These are phyloP conservation scores for Carcinoscorpius rotundicauda DNA, from an alignment of 1,140 invertebrate genomes.

Conservation along the genomic window DNA sequence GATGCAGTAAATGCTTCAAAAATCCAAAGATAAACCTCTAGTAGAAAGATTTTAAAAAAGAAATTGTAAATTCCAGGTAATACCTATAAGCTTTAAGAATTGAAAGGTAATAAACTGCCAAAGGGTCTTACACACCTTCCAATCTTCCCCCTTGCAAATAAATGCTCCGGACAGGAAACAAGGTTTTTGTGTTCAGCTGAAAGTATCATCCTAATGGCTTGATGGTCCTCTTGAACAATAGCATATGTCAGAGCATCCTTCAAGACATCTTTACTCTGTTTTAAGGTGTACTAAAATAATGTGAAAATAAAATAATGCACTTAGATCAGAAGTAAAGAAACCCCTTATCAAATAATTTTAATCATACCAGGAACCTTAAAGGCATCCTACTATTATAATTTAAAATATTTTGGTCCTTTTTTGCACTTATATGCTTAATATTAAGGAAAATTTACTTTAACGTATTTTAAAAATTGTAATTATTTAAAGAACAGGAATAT, in stretches of 20 bases:
- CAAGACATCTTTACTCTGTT: constrained; percentile 21
- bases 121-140: constrained; percentile 23
- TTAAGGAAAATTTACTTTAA: too few relatives aligned
- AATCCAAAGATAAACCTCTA: too few relatives aligned
- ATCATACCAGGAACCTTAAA: neutral
- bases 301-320: constrained; percentile 3
- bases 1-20: too few relatives aligned
- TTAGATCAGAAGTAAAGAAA: neutral
- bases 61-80: too few relatives aligned
- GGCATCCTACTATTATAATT: too few relatives aligned
- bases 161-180: constrained; percentile 21
- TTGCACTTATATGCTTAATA: too few relatives aligned
- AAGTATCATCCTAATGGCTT: constrained; percentile 29
- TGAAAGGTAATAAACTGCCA: too few relatives aligned
- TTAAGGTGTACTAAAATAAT: constrained; percentile 9
- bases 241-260: constrained; percentile 32
- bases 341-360: constrained; percentile 5
- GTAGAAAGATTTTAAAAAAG: too few relatives aligned
- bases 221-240: constrained; percentile 29
- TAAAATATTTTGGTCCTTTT: too few relatives aligned
- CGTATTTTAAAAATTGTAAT: too few relatives aligned
- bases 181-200: constrained; percentile 25
- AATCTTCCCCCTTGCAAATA: constrained; percentile 25
- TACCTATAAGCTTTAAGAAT: too few relatives aligned
- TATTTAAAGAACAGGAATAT: too few relatives aligned